phyloP scores from a whole-genome alignment of 2,888 invertebrate genomes.

The Megamerina dolium region DNA sequence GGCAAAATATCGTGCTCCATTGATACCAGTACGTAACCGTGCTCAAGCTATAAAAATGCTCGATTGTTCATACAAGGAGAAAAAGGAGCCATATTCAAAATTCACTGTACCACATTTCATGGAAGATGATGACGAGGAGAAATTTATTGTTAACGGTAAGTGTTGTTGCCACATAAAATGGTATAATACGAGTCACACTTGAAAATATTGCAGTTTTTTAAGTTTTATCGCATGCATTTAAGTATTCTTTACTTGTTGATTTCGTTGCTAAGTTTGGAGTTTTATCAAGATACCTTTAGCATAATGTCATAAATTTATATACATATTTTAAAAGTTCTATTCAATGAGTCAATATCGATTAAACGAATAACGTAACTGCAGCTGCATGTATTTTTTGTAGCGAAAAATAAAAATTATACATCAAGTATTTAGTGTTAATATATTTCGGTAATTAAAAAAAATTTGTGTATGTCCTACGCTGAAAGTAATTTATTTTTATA shows the following conservation, averaged over 20 bases:
- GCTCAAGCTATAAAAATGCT: conserved; percentile 60
- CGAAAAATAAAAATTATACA: too few species aligned
- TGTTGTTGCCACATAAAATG: neutral
- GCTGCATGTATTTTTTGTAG: too few species aligned
- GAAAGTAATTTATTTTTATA: too few species aligned
- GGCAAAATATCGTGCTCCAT: conserved; percentile 64
- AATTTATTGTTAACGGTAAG: conserved; percentile 40
- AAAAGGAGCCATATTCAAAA: conserved; percentile 36
- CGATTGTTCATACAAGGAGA: conserved; percentile 54
- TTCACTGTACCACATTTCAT: conserved; percentile 44
- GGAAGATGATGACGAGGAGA: conserved; percentile 39
- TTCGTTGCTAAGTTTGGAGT: conserved; percentile 3
- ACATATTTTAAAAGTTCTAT: too few species aligned
- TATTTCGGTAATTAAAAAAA: too few species aligned
- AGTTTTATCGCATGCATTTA: too few species aligned
- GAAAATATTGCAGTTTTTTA: neutral
- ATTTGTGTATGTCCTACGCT: too few species aligned
- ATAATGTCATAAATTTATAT: too few species aligned
- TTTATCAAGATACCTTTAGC: too few species aligned
- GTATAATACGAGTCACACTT: neutral
- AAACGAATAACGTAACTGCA: too few species aligned
- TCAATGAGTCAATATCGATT: too few species aligned
- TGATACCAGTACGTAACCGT: conserved; percentile 63
- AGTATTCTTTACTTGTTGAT: neutral
- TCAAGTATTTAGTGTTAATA: too few species aligned